Evolutionary conservation across 1,140 invertebrate genomes (phyloP).

Genomic region (Eriocheir sinensis): DNA sequence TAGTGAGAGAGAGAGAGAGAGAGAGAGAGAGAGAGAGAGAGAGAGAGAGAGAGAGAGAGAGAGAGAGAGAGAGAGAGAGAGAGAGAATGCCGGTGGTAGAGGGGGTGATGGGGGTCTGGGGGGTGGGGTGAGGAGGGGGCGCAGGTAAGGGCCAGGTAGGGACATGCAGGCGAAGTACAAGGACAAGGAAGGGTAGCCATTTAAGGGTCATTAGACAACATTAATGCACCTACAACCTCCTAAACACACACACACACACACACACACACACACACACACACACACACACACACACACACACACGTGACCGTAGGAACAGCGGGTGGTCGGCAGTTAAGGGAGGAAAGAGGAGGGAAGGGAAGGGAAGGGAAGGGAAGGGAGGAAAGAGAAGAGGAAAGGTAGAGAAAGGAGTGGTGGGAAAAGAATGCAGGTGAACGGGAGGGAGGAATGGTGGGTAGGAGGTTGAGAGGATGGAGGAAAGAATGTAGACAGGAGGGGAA

Average conservation of each 20-base stretch:
- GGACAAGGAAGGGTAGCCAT: not conserved
- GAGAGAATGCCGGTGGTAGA: not conserved
- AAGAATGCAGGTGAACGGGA: no score
- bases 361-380: no score
- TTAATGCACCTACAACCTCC: not conserved
- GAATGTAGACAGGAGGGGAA: no score
- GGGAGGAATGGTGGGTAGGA: no score
- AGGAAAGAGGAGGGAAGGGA: not conserved
- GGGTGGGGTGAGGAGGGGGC: not conserved
- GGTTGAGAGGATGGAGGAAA: not conserved
- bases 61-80: no score
- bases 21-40: not conserved
- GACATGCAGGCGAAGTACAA: not conserved
- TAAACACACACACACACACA: no score
- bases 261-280: no score
- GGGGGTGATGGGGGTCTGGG: not conserved
- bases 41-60: no score
- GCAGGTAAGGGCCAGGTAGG: not conserved
- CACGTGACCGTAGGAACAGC: not conserved
- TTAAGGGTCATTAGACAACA: slow-evolving; percentile 4
- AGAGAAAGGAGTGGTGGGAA: no score
- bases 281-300: not conserved
- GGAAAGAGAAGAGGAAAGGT: not conserved
- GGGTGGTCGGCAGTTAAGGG: not conserved
- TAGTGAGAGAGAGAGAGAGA: not conserved